phyloP scores from a whole-genome alignment of 2,113 vertebrate genomes.

The Rattus norvegicus region GRCr8 NC_086039.1:28982501-28983000 shows the following conservation, averaged over 20 bases:
- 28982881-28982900: conserved; percentile 58
- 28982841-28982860: conserved; percentile 61
- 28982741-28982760: background rate
- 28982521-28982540: background rate
- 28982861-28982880: conserved; percentile 72
- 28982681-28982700: background rate
- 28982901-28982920: conserved; percentile 74
- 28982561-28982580: background rate
- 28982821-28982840: conserved; percentile 69
- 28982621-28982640: background rate
- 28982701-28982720: conserved; percentile 32
- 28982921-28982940: conserved; percentile 70
- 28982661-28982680: background rate
- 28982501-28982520: background rate
- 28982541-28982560: background rate
- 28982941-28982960: conserved; percentile 70
- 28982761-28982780: background rate
- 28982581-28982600: background rate
- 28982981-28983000: conserved; percentile 73
- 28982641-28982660: background rate
- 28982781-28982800: background rate
- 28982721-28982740: background rate
- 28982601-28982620: background rate
- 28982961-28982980: conserved; percentile 75
- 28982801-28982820: conserved; percentile 55